Percentiles rank a stretch among this genome's conserved stretches.
Evolutionary conservation across 2,888 invertebrate genomes (phyloP).

Genomic region (Ophion costatus): DNA sequence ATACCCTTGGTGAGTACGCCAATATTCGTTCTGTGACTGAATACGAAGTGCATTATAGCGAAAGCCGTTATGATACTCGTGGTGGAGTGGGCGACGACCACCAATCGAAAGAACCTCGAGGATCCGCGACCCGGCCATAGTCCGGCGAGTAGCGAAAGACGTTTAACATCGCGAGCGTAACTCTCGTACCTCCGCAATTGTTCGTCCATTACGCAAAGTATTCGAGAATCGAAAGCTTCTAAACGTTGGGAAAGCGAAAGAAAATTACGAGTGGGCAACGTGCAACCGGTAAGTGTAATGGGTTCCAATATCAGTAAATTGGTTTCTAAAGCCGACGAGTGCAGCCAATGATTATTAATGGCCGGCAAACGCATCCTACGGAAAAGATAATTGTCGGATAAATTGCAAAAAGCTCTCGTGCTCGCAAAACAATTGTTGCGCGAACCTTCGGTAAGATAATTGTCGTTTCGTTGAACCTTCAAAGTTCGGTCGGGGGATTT

Average conservation of each 20-base stretch:
- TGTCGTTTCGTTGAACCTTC: not conserved
- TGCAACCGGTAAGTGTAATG: not conserved
- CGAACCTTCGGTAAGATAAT: conserved; percentile 1
- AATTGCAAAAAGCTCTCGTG: not conserved
- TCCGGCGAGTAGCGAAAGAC: not conserved
- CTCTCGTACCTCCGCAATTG: not conserved
- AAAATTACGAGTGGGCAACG: not conserved
- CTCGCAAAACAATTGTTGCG: not conserved
- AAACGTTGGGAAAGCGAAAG: not conserved
- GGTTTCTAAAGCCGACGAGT: not conserved
- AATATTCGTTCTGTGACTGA: conserved; percentile 51
- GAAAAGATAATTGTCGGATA: not conserved
- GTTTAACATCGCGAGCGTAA: not conserved
- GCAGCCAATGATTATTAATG: conserved; percentile 13
- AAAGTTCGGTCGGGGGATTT: not conserved
- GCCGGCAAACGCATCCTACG: not conserved
- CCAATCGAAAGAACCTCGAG: not conserved
- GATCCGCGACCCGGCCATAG: not conserved
- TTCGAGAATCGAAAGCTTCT: not conserved
- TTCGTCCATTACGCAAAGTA: no score
- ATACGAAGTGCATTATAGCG: conserved; percentile 53
- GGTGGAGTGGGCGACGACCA: conserved; percentile 28
- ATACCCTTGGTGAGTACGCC: conserved; percentile 55
- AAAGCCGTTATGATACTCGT: conserved; percentile 14
- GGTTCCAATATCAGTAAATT: conserved; percentile 1